Evolutionary conservation across 2,113 vertebrate genomes (phyloP).

Genomic region (Morone saxatilis): DNA sequence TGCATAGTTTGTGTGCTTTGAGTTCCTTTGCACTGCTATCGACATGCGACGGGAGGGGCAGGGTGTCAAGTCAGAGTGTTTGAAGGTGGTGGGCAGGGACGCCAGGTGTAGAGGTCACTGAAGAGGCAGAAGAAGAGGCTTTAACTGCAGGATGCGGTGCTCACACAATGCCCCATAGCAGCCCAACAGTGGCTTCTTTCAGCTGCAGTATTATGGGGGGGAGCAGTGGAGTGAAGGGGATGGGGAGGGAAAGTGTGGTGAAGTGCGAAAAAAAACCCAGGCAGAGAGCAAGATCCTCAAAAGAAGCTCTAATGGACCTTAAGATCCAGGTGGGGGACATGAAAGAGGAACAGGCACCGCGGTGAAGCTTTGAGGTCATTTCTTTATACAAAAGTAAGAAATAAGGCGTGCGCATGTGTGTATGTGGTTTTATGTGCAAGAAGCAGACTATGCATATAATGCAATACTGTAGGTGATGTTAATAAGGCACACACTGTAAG

Average conservation of each 20-base stretch:
- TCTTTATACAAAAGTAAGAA: slow-evolving; percentile 8
- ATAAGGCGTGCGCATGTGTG: not conserved
- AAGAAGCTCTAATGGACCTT: slow-evolving; percentile 61
- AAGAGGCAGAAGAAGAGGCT: slow-evolving; percentile 1
- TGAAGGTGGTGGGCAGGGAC: slow-evolving; percentile 10
- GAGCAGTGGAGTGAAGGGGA: not conserved
- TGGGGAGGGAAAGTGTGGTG: slow-evolving; percentile 21
- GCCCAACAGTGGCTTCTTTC: slow-evolving; percentile 52
- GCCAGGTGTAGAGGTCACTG: slow-evolving; percentile 43
- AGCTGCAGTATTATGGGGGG: slow-evolving; percentile 26
- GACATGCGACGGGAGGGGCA: not conserved
- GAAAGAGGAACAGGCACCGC: slow-evolving; percentile 48
- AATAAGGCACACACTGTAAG: not conserved
- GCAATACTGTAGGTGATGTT: not conserved
- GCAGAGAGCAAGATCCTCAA: slow-evolving; percentile 24
- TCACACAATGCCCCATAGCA: not conserved
- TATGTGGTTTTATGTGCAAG: not conserved
- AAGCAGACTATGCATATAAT: not conserved
- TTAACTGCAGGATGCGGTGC: not conserved
- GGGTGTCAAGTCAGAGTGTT: slow-evolving; percentile 30
- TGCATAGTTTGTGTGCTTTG: not conserved
- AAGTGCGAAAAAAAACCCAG: slow-evolving; percentile 41
- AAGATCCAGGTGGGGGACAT: slow-evolving; percentile 62
- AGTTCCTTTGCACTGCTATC: not conserved
- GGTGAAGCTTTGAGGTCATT: slow-evolving; percentile 23